Conservation (phyloP, 2,888 invertebrate species). For the Magallana nippona region DNA sequence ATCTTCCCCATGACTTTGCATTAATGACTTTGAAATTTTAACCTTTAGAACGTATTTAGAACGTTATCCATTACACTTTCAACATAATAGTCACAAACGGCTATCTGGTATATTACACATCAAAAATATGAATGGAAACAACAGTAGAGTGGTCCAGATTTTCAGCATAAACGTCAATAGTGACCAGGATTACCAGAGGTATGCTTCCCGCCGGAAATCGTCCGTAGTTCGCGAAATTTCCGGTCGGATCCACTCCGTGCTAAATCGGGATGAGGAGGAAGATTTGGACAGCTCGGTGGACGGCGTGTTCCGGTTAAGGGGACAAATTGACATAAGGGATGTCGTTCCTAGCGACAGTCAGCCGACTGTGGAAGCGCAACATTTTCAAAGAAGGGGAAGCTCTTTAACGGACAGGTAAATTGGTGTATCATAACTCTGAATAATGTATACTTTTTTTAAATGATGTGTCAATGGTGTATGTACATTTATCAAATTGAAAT, state of each 20-base stretch:
- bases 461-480: too few species aligned
- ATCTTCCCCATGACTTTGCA: too few species aligned
- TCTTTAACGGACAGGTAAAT: not conserved
- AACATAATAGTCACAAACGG: too few species aligned
- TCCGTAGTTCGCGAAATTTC: not conserved
- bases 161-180: conserved; percentile 4
- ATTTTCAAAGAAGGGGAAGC: conserved; percentile 5
- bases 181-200: conserved; percentile 9
- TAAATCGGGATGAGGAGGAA: not conserved
- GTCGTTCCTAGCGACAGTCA: not conserved
- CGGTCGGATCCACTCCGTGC: conserved; percentile 2
- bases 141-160: not conserved
- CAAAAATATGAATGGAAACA: not conserved
- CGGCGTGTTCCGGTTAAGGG: not conserved
- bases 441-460: too few species aligned
- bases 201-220: conserved; percentile 20
- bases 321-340: not conserved
- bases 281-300: not conserved
- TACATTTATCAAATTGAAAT: too few species aligned
- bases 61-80: too few species aligned
- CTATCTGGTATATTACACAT: too few species aligned
- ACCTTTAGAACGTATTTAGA: too few species aligned
- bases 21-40: too few species aligned
- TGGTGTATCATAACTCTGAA: not conserved
- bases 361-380: not conserved